Base-by-base conservation (phyloP, 2,888 invertebrate genomes). In the Sinohyriopsis cumingii region DNA sequence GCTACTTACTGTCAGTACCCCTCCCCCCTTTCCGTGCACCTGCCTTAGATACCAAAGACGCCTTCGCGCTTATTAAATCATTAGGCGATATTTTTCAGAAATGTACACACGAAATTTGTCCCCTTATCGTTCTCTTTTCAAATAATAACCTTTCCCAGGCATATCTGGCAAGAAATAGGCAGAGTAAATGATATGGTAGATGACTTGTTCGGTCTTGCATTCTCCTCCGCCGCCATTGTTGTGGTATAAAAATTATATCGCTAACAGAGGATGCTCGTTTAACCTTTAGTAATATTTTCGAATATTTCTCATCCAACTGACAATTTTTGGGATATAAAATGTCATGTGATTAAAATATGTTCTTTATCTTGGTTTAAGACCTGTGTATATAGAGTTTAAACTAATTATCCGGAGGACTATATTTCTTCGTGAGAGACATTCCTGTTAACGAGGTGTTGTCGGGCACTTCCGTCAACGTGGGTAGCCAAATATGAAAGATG, bases 111-210 rank as follows among this genome's bases (percentile, higher is more conserved):
- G 12, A 45, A 45, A 45, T 12, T 12, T 45, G 12, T 45, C 45
- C 45, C 45, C 9, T 12, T 45, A 45, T 45, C 0, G 45, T 45
- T 12, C 12, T 45, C 12, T 45, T 12, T 9, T 45, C 1, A 45
- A 45, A 45, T 12, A 45, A 12, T 1, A 45, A 87, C 88, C 85
- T 87, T 88, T 80, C 87, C 88, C n/a, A 89, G 76, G 72, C 89
- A 89, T 56, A 89, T 86, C 73, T 88, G 88, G 77, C 88, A 89
- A 7, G 87, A 86, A 65, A 89, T 84, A 3, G 88, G 88, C 68
- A 89, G 76, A 12, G 88, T 88, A 72, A 87, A 87, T 19, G 87
- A 79, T 55, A 87, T 76, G 56, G 84, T 80, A 60, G 74, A 71
- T 28, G 76, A 75, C 83, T 79, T 84, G 83, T 81, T 81, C 64